A percentile compares a stretch with the other conserved stretches of the same genome.
Evolutionary conservation across 35 echinoderm and acorn worm species (phyloP).

Genomic region (Apostichopus californicus): DNA sequence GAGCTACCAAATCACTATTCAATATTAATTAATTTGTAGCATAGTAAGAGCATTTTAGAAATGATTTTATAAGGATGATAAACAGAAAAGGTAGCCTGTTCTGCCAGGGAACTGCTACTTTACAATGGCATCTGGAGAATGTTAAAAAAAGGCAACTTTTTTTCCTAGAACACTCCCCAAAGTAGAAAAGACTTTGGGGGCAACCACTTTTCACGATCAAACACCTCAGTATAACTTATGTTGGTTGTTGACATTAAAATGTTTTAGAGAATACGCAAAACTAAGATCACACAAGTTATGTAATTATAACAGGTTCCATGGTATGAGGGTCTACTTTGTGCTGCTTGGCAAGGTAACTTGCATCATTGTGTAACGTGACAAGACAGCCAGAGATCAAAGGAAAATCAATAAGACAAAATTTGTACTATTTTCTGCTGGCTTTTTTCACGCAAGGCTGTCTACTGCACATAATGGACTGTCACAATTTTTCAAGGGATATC

Average conservation of each 20-base stretch:
- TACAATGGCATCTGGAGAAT: slow-evolving; percentile 6
- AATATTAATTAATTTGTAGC: too few relatives aligned
- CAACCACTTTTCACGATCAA: too few relatives aligned
- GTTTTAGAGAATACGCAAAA: too few relatives aligned
- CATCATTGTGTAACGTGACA: not conserved
- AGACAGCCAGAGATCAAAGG: slow-evolving; percentile 6
- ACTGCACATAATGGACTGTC: not conserved
- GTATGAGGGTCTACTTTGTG: slow-evolving; percentile 45
- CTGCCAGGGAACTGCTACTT: not conserved
- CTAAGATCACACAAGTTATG: not conserved
- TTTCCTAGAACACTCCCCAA: not conserved
- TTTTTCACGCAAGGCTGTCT: not conserved
- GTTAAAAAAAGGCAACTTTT: not conserved
- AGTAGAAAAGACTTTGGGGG: not conserved
- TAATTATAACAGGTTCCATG: not conserved
- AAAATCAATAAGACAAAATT: not conserved
- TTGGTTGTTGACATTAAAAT: not conserved
- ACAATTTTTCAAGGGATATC: not conserved
- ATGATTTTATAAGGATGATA: not conserved
- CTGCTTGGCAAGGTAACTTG: slow-evolving; percentile 1
- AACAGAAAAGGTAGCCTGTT: not conserved
- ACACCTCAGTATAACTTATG: too few relatives aligned
- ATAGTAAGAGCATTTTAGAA: too few relatives aligned
- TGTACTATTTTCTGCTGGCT: not conserved
- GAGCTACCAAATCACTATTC: too few relatives aligned